phyloP scores from a whole-genome alignment of 2,888 invertebrate genomes.

The Eupithecia tripunctaria region DNA sequence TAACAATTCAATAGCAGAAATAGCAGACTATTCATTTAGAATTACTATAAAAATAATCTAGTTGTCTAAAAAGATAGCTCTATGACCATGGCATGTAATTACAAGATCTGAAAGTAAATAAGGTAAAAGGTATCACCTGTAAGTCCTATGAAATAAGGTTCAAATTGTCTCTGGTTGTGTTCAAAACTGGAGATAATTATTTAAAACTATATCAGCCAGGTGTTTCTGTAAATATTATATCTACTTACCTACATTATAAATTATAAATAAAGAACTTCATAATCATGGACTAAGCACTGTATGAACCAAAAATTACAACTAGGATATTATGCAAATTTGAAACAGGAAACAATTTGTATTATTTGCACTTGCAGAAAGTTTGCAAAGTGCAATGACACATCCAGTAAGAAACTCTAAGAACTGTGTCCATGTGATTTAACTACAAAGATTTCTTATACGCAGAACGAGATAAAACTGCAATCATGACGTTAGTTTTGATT shows the following conservation, averaged over 20 bases:
- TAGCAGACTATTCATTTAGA: too few species aligned
- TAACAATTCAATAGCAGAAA: too few species aligned
- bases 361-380: neutral
- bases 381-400: neutral
- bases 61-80: too few species aligned
- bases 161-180: neutral
- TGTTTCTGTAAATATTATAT: neutral
- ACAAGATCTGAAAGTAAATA: neutral
- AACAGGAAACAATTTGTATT: neutral
- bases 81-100: neutral
- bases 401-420: neutral
- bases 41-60: too few species aligned
- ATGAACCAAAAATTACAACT: neutral
- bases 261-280: neutral
- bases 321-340: neutral
- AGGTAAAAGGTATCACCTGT: neutral
- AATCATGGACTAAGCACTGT: too few species aligned
- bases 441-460: neutral
- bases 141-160: neutral
- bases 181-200: neutral
- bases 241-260: neutral
- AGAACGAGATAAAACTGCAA: conserved; percentile 6
- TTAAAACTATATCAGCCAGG: neutral
- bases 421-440: neutral
- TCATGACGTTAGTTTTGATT: conserved; percentile 8